Base-by-base conservation (phyloP, 2,888 invertebrate genomes). In the Enoplolaimus lenunculus region DNA sequence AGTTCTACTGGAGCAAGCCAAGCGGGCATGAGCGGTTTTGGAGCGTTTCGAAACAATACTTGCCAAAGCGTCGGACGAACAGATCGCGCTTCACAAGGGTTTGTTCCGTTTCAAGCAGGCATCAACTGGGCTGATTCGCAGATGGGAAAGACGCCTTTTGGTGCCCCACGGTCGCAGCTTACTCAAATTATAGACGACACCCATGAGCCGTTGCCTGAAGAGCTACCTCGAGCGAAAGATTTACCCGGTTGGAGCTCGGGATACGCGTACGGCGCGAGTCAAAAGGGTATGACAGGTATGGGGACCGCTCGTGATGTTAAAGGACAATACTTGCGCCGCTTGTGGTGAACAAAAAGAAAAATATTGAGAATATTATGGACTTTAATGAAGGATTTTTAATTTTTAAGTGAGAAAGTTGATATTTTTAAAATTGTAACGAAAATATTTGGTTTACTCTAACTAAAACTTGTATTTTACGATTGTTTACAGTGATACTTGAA, bases 71-170 rank as follows among this genome's bases (percentile, higher is more conserved):
- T 65, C 67, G 57, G 33, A 31, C 72, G 66, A 35, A 45, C 45
- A 70, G 65, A 72, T 29, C 66, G 70, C 60, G 81, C 79, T 71
- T 80, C 82, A 28, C 62, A 73, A 35, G 69, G 71, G 30, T 78
- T 83, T 35, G 84, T 85, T 76, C 84, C 84, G 35, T 81, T 84
- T 72, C 84, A 85, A 75, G 83, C 84, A 77, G 85, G 84, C 70
- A 82, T 83, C 72, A 84, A 84, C 78, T 81, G 82, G 77, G 83
- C 83, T 65, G 84, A 84, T 33, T 82, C 82, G 34, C 84, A 84
- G 76, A 77, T 82, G 35, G 84, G 84, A 71, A 84, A 84, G 81
- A 84, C 83, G 62, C 84, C 84, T 21, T 85, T 84, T 77, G 85
- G 85, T 45, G 81, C 82, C 75, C 81, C 82, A 13, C 77, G 85